These are phyloP conservation scores for Chirona hameri DNA, from an alignment of 2,888 invertebrate genomes.

Conservation along the genomic window DNA sequence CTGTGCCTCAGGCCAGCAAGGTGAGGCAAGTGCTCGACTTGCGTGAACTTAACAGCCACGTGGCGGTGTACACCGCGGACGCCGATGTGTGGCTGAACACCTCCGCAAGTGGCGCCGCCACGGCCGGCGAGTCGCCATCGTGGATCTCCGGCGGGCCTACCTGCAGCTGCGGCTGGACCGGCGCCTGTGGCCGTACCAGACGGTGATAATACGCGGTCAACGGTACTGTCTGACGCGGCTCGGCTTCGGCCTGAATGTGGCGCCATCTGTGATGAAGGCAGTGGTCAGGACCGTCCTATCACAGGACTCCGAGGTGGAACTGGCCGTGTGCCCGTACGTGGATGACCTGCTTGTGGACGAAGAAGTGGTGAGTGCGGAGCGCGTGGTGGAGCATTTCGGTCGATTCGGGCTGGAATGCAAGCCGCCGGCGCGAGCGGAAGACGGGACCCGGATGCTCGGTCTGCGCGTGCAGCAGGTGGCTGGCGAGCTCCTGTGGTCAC, in stretches of 20 bases:
- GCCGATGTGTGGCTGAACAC: background rate
- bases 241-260: conserved; percentile 30
- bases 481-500: conserved; percentile 23
- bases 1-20: conserved; percentile 3
- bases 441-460: conserved; percentile 27
- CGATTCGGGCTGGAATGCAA: conserved; percentile 27
- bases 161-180: conserved; percentile 28
- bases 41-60: background rate
- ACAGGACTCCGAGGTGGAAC: conserved; percentile 2
- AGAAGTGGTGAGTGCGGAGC: conserved; percentile 26
- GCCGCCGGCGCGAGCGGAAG: conserved; percentile 23
- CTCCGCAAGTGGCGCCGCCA: no score
- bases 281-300: conserved; percentile 13
- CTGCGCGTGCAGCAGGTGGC: background rate
- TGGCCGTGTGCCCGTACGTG: conserved; percentile 31
- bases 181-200: conserved; percentile 34
- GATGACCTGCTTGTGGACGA: conserved; percentile 34
- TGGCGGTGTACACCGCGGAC: conserved; percentile 4
- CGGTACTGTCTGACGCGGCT: conserved; percentile 32
- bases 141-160: no score
- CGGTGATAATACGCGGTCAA: conserved; percentile 26
- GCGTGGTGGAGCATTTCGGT: conserved; percentile 28
- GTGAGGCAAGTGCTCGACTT: background rate
- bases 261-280: conserved; percentile 28
- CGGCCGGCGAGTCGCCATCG: no score